These are phyloP conservation scores for Matsumurasca onukii DNA, from an alignment of 1,140 invertebrate species.

Conservation along the genomic window DNA sequence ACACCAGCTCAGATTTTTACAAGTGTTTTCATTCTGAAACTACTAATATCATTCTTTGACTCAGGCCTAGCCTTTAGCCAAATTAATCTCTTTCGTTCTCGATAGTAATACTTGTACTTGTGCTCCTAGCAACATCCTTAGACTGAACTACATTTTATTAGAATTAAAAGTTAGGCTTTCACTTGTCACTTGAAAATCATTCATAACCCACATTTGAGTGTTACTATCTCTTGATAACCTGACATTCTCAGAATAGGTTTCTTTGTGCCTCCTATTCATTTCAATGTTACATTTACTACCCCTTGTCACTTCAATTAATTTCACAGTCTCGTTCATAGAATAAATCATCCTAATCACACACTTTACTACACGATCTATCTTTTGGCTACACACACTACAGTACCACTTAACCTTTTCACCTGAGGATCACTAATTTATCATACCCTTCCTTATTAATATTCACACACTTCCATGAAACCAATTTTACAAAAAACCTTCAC, in stretches of 20 bases:
- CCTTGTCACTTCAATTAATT: conserved; percentile 2
- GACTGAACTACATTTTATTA: neutral
- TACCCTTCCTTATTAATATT: conserved; percentile 1
- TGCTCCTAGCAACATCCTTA: neutral
- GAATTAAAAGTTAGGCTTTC: conserved; percentile 1
- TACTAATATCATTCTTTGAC: neutral
- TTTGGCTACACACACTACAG: neutral
- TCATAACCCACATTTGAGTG: neutral
- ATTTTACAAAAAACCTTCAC: neutral
- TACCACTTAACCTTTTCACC: conserved; percentile 5
- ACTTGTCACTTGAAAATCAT: neutral
- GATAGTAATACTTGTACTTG: neutral
- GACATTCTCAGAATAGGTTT: neutral
- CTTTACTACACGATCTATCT: neutral
- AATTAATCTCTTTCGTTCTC: neutral
- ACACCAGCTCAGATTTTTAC: neutral
- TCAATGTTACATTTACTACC: neutral
- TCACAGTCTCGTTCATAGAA: conserved; percentile 1
- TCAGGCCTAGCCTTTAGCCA: conserved; percentile 1
- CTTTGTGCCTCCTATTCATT: neutral
- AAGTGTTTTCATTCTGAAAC: neutral
- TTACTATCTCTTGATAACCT: neutral
- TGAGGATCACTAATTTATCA: conserved; percentile 1
- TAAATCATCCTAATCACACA: neutral
- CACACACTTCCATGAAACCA: neutral